These are phyloP conservation scores for Nymphalis urticae DNA, from an alignment of 2,888 invertebrate genomes.

Conservation along the genomic window DNA sequence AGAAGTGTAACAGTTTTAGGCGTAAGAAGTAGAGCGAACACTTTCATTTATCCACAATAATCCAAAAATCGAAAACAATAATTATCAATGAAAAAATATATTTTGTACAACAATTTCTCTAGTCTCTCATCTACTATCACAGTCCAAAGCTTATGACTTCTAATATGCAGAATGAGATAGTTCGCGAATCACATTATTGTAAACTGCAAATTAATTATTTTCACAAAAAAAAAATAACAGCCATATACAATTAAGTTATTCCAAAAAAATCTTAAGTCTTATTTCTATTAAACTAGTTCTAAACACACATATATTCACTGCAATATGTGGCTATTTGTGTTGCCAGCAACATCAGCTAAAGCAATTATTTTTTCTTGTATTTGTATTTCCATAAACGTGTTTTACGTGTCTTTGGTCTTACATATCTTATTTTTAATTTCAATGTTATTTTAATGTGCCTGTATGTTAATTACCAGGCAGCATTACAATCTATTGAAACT, in stretches of 20 bases:
- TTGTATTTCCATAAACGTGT: no score
- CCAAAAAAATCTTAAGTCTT: neutral
- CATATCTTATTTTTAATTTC: no score
- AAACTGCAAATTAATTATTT: conserved; percentile 13
- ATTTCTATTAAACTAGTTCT: neutral
- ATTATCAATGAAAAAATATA: conserved; percentile 55
- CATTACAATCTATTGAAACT: no score
- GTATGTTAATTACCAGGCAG: no score
- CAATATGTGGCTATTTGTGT: no score
- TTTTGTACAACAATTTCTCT: conserved; percentile 50
- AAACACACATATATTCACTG: neutral
- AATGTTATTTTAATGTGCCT: no score
- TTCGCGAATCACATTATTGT: conserved; percentile 3
- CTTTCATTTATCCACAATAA: conserved; percentile 33
- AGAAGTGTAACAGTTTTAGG: conserved; percentile 48
- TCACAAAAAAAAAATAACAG: neutral
- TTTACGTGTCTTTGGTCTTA: no score
- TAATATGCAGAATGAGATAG: conserved; percentile 16
- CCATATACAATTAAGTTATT: neutral
- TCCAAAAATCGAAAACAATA: conserved; percentile 48
- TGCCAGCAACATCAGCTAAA: no score
- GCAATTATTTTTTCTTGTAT: no score
- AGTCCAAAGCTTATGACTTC: conserved; percentile 65
- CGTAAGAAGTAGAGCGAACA: conserved; percentile 50
- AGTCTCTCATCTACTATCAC: conserved; percentile 73